A percentile compares a stretch with the other conserved stretches of the same genome.
Evolutionary conservation across 2,797 vertebrate species (phyloP).

Genomic region (Adrianichthys oophorus): DNA sequence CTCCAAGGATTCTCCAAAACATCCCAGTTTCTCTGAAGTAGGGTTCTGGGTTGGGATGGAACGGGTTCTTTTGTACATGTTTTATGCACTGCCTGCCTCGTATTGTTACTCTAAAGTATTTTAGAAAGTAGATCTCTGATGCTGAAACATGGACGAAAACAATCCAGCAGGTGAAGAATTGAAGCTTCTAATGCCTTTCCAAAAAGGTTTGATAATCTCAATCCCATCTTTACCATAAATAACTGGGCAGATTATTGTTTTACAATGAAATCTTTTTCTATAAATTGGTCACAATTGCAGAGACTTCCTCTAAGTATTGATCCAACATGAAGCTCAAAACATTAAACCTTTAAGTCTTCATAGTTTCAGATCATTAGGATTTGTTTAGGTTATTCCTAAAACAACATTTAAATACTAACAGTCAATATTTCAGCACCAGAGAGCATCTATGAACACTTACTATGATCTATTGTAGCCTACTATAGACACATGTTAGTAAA

Average conservation of each 20-base stretch:
- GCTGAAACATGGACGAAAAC: conserved; percentile 72
- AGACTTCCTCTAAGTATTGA: too few species aligned
- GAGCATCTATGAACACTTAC: conserved; percentile 61
- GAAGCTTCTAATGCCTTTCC: conserved; percentile 4
- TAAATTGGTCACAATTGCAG: too few species aligned
- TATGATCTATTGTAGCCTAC: conserved; percentile 72
- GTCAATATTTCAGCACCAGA: conserved; percentile 73
- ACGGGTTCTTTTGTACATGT: conserved; percentile 78
- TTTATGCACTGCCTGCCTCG: conserved; percentile 89
- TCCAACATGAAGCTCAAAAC: too few species aligned
- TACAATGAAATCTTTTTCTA: too few species aligned
- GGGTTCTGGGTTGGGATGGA: conserved; percentile 62
- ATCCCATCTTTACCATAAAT: too few species aligned
- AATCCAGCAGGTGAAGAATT: conserved; percentile 18
- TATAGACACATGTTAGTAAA: conserved; percentile 77
- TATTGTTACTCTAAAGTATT: conserved; percentile 76
- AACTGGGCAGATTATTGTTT: too few species aligned
- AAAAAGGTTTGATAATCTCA: not conserved
- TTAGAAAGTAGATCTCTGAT: conserved; percentile 80
- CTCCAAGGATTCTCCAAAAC: conserved; percentile 53
- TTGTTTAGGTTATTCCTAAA: conserved; percentile 16
- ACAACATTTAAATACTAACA: conserved; percentile 3
- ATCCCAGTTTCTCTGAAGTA: conserved; percentile 42
- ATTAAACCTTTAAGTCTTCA: conserved; percentile 1
- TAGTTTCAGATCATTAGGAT: conserved; percentile 20